Evolutionary conservation across 2,113 vertebrate species (phyloP).

Genomic region (Ancistrus triradiatus): DNA sequence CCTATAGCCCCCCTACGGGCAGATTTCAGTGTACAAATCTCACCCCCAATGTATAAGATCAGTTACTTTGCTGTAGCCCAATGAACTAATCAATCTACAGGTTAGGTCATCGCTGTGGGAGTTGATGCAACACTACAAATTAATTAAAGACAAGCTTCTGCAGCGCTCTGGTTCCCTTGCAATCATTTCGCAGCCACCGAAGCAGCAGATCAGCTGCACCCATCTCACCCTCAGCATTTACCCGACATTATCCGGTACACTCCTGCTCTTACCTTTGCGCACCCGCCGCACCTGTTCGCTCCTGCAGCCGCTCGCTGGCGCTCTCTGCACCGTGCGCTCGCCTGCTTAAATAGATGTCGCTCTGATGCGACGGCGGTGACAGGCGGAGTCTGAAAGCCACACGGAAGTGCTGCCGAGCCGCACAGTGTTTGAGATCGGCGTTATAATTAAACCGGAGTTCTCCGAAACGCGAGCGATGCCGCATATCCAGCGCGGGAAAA

Average conservation of each 20-base stretch:
- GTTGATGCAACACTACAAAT: too few relatives aligned
- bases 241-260: neutral
- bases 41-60: too few relatives aligned
- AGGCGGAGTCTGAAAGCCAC: neutral
- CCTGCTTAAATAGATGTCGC: neutral
- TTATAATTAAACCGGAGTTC: constrained; percentile 38
- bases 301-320: constrained; percentile 18
- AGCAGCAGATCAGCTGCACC: too few relatives aligned
- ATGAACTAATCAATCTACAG: too few relatives aligned
- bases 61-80: too few relatives aligned
- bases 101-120: too few relatives aligned
- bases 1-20: too few relatives aligned
- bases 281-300: constrained; percentile 27
- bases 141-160: too few relatives aligned
- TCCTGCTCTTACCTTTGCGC: constrained; percentile 19
- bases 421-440: neutral
- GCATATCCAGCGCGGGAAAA: constrained; percentile 53
- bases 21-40: too few relatives aligned
- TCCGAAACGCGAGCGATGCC: constrained; percentile 48
- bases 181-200: too few relatives aligned
- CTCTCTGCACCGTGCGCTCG: neutral
- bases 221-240: neutral
- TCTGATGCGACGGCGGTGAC: neutral
- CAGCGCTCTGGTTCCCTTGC: too few relatives aligned
- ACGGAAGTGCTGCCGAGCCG: neutral